Conservation (phyloP, 2,113 vertebrate genomes). For the Syrrhaptes paradoxus region DNA sequence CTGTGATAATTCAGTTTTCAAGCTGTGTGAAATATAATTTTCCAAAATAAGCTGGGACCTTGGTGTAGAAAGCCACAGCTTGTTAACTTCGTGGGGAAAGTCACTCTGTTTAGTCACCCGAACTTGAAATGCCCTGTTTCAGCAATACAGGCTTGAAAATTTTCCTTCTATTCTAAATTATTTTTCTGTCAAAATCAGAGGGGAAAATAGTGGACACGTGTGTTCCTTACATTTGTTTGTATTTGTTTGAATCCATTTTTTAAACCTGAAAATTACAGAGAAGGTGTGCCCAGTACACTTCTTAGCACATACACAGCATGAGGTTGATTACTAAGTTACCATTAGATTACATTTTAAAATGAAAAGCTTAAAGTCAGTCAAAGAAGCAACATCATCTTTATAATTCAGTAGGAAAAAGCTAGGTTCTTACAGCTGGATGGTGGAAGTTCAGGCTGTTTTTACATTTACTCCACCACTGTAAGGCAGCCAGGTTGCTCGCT, state of each 20-base stretch:
- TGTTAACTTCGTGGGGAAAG: neutral
- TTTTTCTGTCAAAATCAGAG: neutral
- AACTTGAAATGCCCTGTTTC: neutral
- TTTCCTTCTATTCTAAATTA: neutral
- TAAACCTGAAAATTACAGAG: neutral
- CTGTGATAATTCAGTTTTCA: neutral
- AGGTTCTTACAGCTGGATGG: neutral
- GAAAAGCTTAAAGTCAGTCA: neutral
- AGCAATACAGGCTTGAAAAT: neutral
- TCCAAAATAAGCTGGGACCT: neutral
- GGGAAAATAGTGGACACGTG: accelerated
- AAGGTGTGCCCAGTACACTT: neutral
- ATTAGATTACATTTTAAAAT: neutral
- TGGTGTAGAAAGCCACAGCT: neutral
- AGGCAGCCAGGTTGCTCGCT: neutral
- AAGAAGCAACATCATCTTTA: neutral
- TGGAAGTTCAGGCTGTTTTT: neutral
- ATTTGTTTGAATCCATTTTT: neutral
- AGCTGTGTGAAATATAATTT: neutral
- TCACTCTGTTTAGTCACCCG: neutral
- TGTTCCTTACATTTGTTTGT: neutral
- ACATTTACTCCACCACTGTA: neutral
- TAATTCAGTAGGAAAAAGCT: neutral
- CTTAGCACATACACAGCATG: neutral
- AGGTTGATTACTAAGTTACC: neutral